Base-by-base conservation (phyloP, 2,113 vertebrate genomes). In the Dromas ardeola region DNA sequence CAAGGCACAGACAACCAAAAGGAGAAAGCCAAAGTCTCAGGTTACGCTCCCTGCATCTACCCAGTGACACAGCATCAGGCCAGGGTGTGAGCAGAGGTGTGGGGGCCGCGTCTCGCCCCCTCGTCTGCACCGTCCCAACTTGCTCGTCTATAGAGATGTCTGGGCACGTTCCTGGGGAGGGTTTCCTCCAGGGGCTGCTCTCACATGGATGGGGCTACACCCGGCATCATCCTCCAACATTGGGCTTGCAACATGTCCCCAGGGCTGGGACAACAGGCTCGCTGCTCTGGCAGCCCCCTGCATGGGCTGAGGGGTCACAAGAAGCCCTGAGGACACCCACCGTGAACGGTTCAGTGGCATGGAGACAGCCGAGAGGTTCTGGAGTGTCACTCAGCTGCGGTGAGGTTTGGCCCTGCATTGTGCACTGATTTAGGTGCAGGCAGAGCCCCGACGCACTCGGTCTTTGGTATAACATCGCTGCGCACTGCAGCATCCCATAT, bases 141-240 rank as follows among this genome's bases (percentile, higher is more conserved):
- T 74, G 80, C 17, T 38, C 52, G 53, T 81, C 52, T 53, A 22
- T 32, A 66, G 50, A 66, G 40, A 38, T 1, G 55, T 63, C 76
- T 42, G 76, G 50, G 63, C 80, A 77, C 15, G 85, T 59, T 30
- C 45, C 69, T 59, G 80, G 45, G 38, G 38, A 88, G 19, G 38
- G 50, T 59, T 71, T 71, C 26, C 78, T 49, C 26, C 70, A 77
- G 70, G 70, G 56, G 47, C 30, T 47, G 43, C 50, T 94, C 38
- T 81, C 0, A 1, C 71, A 66, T 36, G 52, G 34, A 59, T 25
- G 18, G 34, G 34, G 34, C 70, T 77, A 25, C 43, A 12, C 8
- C 15, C 0, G 0, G 27, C 23, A 70, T 29, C 63, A 49, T 47
- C 50, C 52, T 65, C n/a, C 25, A 34, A 12, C 1, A 3, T 13